phyloP scores from a whole-genome alignment of 1,140 invertebrate genomes.

The Drosophila navojoa region DNA sequence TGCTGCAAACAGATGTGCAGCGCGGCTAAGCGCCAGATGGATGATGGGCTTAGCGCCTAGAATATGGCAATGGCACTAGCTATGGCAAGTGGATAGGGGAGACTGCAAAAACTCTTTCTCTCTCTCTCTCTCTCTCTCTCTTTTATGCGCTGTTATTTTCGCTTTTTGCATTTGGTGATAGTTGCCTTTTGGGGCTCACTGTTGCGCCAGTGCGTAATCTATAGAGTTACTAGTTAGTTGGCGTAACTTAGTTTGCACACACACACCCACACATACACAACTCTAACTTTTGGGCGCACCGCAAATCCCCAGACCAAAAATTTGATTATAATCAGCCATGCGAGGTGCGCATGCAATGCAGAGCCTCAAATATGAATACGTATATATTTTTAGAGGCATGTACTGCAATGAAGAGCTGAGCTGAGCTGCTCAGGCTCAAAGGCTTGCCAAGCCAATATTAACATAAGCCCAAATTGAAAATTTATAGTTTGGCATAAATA shows the following conservation, averaged over 20 bases:
- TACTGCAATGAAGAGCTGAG: background rate
- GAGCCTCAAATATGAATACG: conserved; percentile 12
- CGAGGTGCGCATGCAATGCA: conserved; percentile 18
- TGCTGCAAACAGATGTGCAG: conserved; percentile 68
- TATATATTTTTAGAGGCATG: background rate
- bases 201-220: conserved; percentile 7
- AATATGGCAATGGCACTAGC: background rate
- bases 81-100: too few species aligned
- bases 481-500: too few species aligned
- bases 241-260: conserved; percentile 61
- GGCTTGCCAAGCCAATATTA: too few species aligned
- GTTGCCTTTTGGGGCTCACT: conserved; percentile 30
- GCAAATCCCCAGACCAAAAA: conserved; percentile 32
- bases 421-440: background rate
- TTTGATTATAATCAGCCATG: conserved; percentile 47
- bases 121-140: background rate
- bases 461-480: too few species aligned
- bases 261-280: background rate
- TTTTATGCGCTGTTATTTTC: conserved; percentile 34
- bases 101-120: too few species aligned
- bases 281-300: conserved; percentile 30
- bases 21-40: conserved; percentile 54
- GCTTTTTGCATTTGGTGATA: conserved; percentile 30
- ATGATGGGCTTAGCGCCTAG: conserved; percentile 2
- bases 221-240: conserved; percentile 53